phyloP scores from a whole-genome alignment of 2,797 vertebrate species.

The Danio kyathit region DNA sequence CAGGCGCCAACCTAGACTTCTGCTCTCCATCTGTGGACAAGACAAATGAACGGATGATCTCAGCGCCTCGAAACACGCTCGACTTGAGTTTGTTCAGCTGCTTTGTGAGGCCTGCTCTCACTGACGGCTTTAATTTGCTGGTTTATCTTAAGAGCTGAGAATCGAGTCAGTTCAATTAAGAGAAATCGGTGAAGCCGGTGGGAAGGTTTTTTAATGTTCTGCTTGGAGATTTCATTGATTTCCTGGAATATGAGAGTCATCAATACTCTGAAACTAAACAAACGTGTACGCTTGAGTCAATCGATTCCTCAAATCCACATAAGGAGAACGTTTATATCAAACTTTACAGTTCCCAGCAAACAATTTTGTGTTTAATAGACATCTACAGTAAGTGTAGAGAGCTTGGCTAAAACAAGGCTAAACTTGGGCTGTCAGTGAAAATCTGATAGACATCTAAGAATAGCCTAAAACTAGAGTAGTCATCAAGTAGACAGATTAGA shows the following conservation, averaged over 20 bases:
- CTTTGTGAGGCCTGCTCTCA: not conserved
- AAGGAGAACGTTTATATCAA: not conserved
- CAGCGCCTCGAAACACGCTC: constrained; percentile 1
- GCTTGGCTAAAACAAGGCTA: no score
- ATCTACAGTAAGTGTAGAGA: no score
- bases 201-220: constrained; percentile 29
- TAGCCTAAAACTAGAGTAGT: no score
- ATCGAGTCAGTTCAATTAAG: constrained; percentile 16
- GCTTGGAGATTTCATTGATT: not conserved
- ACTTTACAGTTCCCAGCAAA: not conserved
- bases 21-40: constrained; percentile 45
- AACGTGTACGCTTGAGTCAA: constrained; percentile 32
- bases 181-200: constrained; percentile 16
- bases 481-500: no score
- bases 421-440: no score
- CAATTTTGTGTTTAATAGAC: no score
- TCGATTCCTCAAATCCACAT: not conserved
- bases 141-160: constrained; percentile 31
- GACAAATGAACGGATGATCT: constrained; percentile 33
- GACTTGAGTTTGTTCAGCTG: constrained; percentile 24
- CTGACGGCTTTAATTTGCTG: constrained; percentile 12
- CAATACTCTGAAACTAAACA: constrained; percentile 36
- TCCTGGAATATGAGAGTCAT: constrained; percentile 15
- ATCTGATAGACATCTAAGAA: no score
- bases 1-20: constrained; percentile 30